Conservation (phyloP, 2,113 vertebrate species). For the Beaufortia kweichowensis region DNA sequence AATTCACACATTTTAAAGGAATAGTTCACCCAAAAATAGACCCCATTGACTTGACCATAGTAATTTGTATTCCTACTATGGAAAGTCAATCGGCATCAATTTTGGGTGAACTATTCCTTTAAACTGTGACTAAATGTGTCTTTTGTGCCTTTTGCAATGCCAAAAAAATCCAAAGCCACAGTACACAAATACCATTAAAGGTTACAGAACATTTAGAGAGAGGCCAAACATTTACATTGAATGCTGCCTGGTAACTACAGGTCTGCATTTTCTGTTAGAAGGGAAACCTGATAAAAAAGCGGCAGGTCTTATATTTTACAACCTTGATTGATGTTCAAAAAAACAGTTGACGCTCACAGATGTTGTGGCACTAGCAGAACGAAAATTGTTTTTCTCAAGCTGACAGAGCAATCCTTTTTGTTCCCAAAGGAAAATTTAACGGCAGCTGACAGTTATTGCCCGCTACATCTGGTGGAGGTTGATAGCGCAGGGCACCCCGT, state of each 20-base stretch:
- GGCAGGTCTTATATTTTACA: conserved; percentile 59
- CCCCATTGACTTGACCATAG: too few species aligned
- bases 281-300: conserved; percentile 53
- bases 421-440: conserved; percentile 59
- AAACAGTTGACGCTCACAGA: conserved; percentile 48
- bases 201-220: conserved; percentile 56
- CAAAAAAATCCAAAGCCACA: conserved; percentile 20
- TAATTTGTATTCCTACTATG: too few species aligned
- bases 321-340: conserved; percentile 54
- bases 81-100: too few species aligned
- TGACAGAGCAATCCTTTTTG: conserved; percentile 55
- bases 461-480: conserved; percentile 60
- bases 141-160: background rate
- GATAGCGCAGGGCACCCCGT: conserved; percentile 38
- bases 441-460: conserved; percentile 61
- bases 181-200: conserved; percentile 58
- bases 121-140: background rate
- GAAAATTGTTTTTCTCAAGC: conserved; percentile 47
- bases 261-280: conserved; percentile 61
- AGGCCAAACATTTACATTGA: conserved; percentile 61
- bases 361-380: conserved; percentile 49
- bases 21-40: too few species aligned
- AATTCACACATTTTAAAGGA: too few species aligned
- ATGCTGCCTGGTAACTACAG: conserved; percentile 60
- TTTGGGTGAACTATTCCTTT: too few species aligned